Evolutionary conservation across 2,113 vertebrate genomes (phyloP).

Genomic region (Desmodus rotundus): DNA sequence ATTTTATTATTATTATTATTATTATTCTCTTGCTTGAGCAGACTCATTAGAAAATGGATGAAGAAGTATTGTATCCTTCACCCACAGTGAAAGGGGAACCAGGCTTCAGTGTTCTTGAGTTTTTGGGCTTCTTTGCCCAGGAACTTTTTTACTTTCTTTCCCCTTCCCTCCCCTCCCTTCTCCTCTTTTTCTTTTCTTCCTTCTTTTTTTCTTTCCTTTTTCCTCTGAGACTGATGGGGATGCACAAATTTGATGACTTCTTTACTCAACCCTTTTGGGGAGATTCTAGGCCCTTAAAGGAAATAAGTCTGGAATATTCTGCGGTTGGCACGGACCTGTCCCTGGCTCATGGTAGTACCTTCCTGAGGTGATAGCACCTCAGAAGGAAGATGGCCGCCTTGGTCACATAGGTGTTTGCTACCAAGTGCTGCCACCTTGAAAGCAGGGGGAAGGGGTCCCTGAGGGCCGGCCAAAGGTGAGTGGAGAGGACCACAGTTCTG

Average conservation of each 20-base stretch:
- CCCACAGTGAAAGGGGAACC: neutral
- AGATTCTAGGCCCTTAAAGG: neutral
- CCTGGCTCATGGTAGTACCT: neutral
- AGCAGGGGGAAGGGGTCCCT: neutral
- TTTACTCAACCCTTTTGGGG: neutral
- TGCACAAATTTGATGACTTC: neutral
- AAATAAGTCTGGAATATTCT: neutral
- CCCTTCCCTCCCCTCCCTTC: fast-evolving
- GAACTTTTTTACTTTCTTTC: neutral
- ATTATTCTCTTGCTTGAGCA: constrained; percentile 37
- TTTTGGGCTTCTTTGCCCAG: neutral
- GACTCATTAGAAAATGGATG: constrained; percentile 16
- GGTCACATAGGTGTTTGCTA: neutral
- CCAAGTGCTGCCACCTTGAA: neutral
- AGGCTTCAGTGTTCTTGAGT: neutral
- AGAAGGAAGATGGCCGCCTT: neutral
- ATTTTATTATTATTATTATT: constrained; percentile 45
- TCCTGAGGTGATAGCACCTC: neutral
- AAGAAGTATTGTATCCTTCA: neutral
- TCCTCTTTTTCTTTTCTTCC: neutral
- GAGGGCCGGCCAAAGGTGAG: neutral
- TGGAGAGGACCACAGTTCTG: neutral
- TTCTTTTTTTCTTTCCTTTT: neutral
- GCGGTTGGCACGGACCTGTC: neutral
- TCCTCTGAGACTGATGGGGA: neutral